phyloP scores from a whole-genome alignment of 2,888 invertebrate genomes.

The Perdita meconis region DNA sequence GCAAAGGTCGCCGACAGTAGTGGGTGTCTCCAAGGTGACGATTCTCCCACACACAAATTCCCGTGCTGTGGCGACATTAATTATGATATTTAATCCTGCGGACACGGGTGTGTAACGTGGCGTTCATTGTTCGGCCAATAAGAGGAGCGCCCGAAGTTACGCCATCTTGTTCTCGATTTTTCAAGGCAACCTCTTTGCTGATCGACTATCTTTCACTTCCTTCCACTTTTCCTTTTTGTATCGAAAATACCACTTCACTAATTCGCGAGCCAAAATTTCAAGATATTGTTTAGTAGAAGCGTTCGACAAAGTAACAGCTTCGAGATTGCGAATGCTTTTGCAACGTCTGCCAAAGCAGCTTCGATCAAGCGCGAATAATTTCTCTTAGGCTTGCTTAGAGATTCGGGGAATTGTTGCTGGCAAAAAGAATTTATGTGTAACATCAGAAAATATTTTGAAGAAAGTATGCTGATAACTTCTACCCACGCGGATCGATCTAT shows the following conservation, averaged over 20 bases:
- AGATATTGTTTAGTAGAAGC: constrained; percentile 52
- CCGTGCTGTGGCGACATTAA: constrained; percentile 75
- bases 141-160: constrained; percentile 66
- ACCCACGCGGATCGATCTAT: no score
- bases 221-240: not conserved
- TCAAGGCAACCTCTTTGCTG: not conserved
- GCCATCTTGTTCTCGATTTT: constrained; percentile 47
- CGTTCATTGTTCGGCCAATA: constrained; percentile 72
- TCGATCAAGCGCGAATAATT: constrained; percentile 64
- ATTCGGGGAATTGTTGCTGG: constrained; percentile 40
- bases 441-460: constrained; percentile 50
- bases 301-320: constrained; percentile 32
- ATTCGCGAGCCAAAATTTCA: constrained; percentile 18
- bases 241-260: constrained; percentile 35
- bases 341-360: constrained; percentile 55
- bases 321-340: constrained; percentile 50
- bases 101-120: constrained; percentile 65
- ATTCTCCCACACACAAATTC: constrained; percentile 67
- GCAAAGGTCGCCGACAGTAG: constrained; percentile 59
- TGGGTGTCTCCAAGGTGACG: constrained; percentile 74
- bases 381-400: constrained; percentile 53
- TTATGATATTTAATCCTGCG: constrained; percentile 80
- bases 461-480: constrained; percentile 51
- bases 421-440: constrained; percentile 43
- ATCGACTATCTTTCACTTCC: not conserved